Percentiles rank a stretch among this genome's conserved stretches.
These are phyloP conservation scores for Cryptophagus acutangulus DNA, from an alignment of 2,888 invertebrate species.

Conservation along the genomic window DNA sequence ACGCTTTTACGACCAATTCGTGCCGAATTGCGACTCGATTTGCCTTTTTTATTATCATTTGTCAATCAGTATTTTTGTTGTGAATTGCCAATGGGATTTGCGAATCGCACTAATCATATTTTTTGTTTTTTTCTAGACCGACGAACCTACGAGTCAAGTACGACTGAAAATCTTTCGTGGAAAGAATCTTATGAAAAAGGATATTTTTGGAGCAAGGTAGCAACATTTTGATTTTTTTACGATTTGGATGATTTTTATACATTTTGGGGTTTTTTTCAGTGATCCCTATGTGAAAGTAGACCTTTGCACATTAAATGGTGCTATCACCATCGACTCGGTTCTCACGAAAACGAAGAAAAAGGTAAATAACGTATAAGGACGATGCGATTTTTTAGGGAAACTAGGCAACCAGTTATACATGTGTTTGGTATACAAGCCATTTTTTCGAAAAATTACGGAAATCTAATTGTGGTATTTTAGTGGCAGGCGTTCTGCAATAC, in stretches of 20 bases:
- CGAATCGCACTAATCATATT: no score
- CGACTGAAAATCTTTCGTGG: conserved; percentile 83
- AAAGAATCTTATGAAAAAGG: conserved; percentile 92
- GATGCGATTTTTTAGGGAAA: no score
- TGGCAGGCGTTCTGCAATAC: no score
- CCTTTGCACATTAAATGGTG: conserved; percentile 76
- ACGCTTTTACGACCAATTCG: neutral
- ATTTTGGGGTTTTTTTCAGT: conserved; percentile 57
- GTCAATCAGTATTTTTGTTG: no score
- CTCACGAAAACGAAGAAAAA: conserved; percentile 96
- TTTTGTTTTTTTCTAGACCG: conserved; percentile 57
- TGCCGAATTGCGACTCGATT: neutral
- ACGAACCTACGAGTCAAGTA: conserved; percentile 75
- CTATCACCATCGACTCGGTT: conserved; percentile 85
- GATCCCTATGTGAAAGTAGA: conserved; percentile 96
- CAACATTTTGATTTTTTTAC: conserved; percentile 15
- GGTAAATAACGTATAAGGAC: no score
- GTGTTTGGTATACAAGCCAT: no score
- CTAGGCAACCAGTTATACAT: no score
- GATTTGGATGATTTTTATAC: conserved; percentile 7
- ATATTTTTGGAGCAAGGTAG: conserved; percentile 98
- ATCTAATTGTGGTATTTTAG: no score
- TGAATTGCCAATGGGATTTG: no score
- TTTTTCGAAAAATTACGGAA: no score
- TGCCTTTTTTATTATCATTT: no score